Evolutionary conservation across 2,888 invertebrate species (phyloP).

Genomic region (Phragmatobia fuliginosa): DNA sequence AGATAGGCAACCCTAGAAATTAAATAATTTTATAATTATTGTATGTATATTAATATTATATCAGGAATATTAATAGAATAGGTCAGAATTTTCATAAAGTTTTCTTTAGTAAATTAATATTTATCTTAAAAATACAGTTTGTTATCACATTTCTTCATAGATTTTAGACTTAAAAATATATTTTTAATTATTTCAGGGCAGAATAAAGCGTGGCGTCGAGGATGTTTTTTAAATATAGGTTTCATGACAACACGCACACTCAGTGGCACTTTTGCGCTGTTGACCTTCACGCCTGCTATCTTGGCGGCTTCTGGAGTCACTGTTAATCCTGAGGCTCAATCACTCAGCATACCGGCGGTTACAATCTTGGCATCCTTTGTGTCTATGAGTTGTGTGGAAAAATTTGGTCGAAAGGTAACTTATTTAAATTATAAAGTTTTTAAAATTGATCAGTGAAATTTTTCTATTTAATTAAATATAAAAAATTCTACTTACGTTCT

Average conservation of each 20-base stretch:
- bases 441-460: too few species aligned
- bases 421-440: not conserved
- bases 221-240: constrained; percentile 12
- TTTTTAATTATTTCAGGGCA: constrained; percentile 12
- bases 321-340: constrained; percentile 16
- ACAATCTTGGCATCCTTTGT: constrained; percentile 69
- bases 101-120: too few species aligned
- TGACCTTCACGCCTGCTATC: constrained; percentile 13
- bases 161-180: too few species aligned
- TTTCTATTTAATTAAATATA: too few species aligned
- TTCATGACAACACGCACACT: constrained; percentile 12
- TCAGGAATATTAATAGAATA: too few species aligned
- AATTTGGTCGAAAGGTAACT: constrained; percentile 71
- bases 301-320: constrained; percentile 10
- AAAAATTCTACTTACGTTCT: too few species aligned
- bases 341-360: constrained; percentile 52
- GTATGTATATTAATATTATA: too few species aligned
- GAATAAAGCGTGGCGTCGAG: constrained; percentile 14
- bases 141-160: too few species aligned
- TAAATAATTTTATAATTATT: too few species aligned
- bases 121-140: too few species aligned
- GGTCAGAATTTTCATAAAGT: too few species aligned
- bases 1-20: too few species aligned
- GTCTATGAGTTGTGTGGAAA: constrained; percentile 70
- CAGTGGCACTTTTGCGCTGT: constrained; percentile 11